These are phyloP conservation scores for Ahaetulla prasina DNA, from an alignment of 2,113 vertebrate species.

Conservation along the genomic window DNA sequence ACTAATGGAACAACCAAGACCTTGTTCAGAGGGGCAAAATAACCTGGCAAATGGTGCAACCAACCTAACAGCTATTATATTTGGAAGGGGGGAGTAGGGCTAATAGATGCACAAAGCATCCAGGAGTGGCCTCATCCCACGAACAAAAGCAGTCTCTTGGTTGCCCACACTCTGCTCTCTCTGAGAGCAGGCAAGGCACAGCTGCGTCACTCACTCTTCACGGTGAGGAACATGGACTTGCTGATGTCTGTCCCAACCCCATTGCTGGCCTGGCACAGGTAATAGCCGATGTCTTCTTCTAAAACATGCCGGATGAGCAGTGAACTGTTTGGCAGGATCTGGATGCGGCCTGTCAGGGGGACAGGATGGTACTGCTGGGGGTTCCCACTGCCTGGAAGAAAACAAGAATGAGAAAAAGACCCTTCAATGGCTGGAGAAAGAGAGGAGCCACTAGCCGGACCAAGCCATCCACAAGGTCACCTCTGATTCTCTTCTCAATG, in stretches of 20 bases:
- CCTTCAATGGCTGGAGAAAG: neutral
- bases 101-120: neutral
- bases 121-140: neutral
- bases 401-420: neutral
- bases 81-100: neutral
- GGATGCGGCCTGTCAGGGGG: slow-evolving; percentile 93
- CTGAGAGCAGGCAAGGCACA: fast-evolving
- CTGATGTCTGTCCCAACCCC: slow-evolving; percentile 98
- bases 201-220: slow-evolving; percentile 83
- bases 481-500: neutral
- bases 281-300: slow-evolving; percentile 96
- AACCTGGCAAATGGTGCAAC: neutral
- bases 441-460: neutral
- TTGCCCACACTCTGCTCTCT: neutral
- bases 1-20: neutral
- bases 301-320: slow-evolving; percentile 93
- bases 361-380: slow-evolving; percentile 97
- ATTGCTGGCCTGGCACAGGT: slow-evolving; percentile 98
- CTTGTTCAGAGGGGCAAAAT: neutral
- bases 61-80: neutral
- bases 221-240: slow-evolving; percentile 98
- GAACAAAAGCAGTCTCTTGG: neutral
- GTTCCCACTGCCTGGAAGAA: slow-evolving; percentile 83
- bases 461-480: neutral
- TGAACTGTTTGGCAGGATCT: slow-evolving; percentile 95